Conservation (phyloP, 2,888 invertebrate genomes). For the Ormyrus nitidulus region DNA sequence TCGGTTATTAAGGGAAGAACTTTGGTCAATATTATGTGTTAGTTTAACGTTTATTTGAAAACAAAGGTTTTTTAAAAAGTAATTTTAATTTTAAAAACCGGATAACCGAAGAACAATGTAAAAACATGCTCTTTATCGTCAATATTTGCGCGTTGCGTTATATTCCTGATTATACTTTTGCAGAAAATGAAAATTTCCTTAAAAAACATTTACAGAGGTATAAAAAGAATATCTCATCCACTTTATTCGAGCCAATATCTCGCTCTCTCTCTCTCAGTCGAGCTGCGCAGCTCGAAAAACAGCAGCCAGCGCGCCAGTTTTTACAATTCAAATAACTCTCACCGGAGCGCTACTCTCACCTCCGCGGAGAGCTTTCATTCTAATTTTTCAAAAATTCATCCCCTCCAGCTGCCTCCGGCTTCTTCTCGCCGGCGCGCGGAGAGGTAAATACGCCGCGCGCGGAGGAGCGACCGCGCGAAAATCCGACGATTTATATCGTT, state of each 20-base stretch:
- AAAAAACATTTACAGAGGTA: too few species aligned
- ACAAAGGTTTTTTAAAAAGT: too few species aligned
- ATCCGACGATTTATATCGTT: conserved; percentile 57
- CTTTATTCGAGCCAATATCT: background rate
- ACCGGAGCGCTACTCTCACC: background rate
- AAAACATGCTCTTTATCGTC: too few species aligned
- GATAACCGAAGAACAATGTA: too few species aligned
- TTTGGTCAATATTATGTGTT: too few species aligned
- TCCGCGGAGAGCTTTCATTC: conserved; percentile 12
- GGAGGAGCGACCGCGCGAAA: conserved; percentile 18
- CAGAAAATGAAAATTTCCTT: too few species aligned
- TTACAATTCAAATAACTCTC: conserved; percentile 31
- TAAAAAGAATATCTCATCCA: background rate
- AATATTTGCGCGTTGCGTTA: too few species aligned
- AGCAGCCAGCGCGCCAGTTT: background rate
- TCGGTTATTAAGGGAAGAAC: too few species aligned
- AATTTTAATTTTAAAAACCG: too few species aligned
- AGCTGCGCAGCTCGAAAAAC: background rate
- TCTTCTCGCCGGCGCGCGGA: too few species aligned
- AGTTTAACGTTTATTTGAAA: too few species aligned
- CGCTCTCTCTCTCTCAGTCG: background rate
- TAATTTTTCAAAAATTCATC: conserved; percentile 50
- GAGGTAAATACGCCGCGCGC: background rate
- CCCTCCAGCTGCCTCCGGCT: background rate
- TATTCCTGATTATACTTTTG: too few species aligned